Base-by-base conservation (phyloP, 2,888 invertebrate species). In the Strigamia crassipes region DNA sequence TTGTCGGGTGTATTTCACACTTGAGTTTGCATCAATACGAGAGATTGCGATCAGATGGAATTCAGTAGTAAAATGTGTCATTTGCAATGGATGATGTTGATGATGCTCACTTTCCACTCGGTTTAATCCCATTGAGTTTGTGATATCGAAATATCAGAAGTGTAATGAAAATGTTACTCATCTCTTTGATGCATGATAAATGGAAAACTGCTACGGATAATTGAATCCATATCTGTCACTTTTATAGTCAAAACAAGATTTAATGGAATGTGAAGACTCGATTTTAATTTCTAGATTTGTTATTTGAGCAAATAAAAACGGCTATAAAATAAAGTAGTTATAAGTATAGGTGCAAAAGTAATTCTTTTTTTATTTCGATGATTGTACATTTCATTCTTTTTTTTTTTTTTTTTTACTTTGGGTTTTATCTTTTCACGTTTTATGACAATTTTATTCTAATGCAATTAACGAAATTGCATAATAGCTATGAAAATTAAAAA, bases 41-140 rank as follows among this genome's bases (percentile, higher is more conserved):
- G 31, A 73, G 73, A 73, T 73, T 73, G 73, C 73, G 23, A 73
- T 73, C 73, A n/a, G 73, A n/a, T 73, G 73, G 73, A 73, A 73
- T 73, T 31, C 73, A 13, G 23, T 73, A 73, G 73, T 31, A 27
- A 73, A 73, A 73, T 73, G 73, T 73, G 73, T 73, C 73, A 73
- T 73, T 73, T 27, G 27, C 73, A 73, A 73, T 73, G 73, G 73
- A 73, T 73, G 73, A 73, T 73, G 73, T 27, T 73, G 73, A 73
- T 73, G 73, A 73, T 73, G 73, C 73, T 73, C 73, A 73, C 73
- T 73, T 73, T 73, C 73, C 73, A 73, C 27, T 73, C 31, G 15
- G 73, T 73, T 73, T 73, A 73, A 73, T 73, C 73, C 73, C 31
- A 73, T 73, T 73, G 13, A 73, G 73, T 73, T 73, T 73, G 73